Evolutionary conservation across 2,888 invertebrate genomes (phyloP).

Genomic region (Elysia crispata): DNA sequence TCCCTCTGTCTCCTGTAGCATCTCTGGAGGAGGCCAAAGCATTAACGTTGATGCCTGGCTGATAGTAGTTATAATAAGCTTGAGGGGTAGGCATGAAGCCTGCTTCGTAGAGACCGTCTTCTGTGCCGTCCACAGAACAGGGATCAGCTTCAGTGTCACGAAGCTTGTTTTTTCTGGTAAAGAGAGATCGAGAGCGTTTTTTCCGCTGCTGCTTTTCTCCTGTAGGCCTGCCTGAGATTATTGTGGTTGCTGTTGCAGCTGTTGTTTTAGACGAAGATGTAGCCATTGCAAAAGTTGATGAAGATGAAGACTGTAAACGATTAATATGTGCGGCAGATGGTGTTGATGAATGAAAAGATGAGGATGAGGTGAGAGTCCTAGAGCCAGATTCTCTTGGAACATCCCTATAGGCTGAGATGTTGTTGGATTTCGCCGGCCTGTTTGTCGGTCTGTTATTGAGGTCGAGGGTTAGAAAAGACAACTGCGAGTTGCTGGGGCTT

Average conservation of each 20-base stretch:
- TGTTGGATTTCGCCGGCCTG: too few relatives aligned
- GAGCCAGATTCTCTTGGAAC: too few relatives aligned
- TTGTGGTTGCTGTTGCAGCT: slow-evolving; percentile 6
- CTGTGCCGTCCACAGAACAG: neutral
- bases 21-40: slow-evolving; percentile 17
- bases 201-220: slow-evolving; percentile 40
- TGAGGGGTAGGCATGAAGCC: neutral
- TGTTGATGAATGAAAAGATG: neutral
- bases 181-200: slow-evolving; percentile 46
- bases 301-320: too few relatives aligned
- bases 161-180: slow-evolving; percentile 44
- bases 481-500: too few relatives aligned
- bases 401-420: too few relatives aligned
- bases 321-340: neutral
- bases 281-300: too few relatives aligned
- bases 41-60: slow-evolving; percentile 34
- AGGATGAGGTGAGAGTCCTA: neutral
- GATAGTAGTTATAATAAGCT: slow-evolving; percentile 41
- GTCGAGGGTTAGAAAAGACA: too few relatives aligned
- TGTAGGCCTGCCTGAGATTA: slow-evolving; percentile 9
- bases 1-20: too few relatives aligned
- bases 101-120: too few relatives aligned
- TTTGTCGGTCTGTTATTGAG: too few relatives aligned
- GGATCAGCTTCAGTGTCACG: slow-evolving; percentile 39
- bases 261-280: neutral